Conservation (phyloP, 2,888 invertebrate species). For the Philaethria dido region DNA sequence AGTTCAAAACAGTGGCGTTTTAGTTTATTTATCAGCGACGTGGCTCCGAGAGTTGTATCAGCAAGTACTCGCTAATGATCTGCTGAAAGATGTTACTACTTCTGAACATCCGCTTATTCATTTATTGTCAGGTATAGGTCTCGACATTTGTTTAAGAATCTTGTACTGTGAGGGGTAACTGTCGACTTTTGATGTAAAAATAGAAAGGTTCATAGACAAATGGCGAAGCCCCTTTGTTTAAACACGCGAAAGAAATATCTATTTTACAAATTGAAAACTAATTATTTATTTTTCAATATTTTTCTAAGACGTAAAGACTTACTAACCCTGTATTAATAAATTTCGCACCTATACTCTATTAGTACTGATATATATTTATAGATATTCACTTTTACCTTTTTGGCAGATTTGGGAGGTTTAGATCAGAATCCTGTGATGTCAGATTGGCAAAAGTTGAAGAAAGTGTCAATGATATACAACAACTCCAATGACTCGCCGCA, state of each 20-base stretch:
- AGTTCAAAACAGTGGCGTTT: slow-evolving; percentile 95
- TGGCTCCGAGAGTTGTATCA: slow-evolving; percentile 97
- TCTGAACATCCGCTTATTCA: slow-evolving; percentile 88
- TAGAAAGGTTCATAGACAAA: too few species aligned
- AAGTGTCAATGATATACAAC: slow-evolving; percentile 87
- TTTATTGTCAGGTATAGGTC: slow-evolving; percentile 88
- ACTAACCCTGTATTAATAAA: too few species aligned
- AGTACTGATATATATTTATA: not conserved
- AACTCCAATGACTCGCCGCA: slow-evolving; percentile 87
- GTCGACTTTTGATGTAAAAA: too few species aligned
- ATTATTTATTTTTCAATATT: too few species aligned
- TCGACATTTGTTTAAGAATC: not conserved
- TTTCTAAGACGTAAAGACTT: too few species aligned
- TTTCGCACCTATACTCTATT: not conserved
- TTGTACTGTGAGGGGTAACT: not conserved
- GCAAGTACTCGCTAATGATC: slow-evolving; percentile 89
- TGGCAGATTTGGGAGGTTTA: slow-evolving; percentile 90
- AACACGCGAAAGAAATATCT: too few species aligned
- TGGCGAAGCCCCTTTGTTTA: too few species aligned
- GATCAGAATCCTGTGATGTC: slow-evolving; percentile 92
- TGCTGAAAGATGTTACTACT: slow-evolving; percentile 88
- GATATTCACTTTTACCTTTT: not conserved
- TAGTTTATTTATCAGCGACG: slow-evolving; percentile 95
- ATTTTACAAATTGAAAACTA: too few species aligned
- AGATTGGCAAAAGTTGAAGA: slow-evolving; percentile 93